Evolutionary conservation across 2,113 vertebrate genomes (phyloP).

Genomic region (Tetrax tetrax): DNA sequence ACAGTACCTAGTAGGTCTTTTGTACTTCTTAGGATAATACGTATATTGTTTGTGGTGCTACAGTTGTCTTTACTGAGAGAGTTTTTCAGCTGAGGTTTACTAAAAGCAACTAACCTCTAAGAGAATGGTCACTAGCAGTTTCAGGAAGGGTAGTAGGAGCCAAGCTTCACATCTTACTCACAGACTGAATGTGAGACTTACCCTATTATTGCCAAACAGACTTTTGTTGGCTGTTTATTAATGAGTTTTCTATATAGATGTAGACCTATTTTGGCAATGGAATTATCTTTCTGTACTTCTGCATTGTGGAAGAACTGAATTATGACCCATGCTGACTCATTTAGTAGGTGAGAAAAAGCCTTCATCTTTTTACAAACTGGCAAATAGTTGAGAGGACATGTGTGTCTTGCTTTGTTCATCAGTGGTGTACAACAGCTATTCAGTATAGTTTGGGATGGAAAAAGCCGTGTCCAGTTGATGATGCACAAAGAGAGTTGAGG

Average conservation of each 20-base stretch:
- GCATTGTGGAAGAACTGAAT: neutral
- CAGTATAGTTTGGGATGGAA: neutral
- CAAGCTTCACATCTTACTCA: neutral
- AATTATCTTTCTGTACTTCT: neutral
- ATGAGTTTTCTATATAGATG: neutral
- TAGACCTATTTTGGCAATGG: neutral
- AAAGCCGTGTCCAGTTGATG: neutral
- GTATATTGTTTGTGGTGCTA: neutral
- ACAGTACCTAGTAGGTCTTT: neutral
- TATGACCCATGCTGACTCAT: neutral
- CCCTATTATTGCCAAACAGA: neutral
- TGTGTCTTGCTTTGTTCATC: neutral
- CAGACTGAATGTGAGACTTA: neutral
- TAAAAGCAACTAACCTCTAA: neutral
- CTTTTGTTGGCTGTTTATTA: neutral
- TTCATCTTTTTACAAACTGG: neutral
- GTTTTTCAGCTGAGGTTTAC: neutral
- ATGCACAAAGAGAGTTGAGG: neutral
- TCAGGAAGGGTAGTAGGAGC: neutral
- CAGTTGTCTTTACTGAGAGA: neutral
- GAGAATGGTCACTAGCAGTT: neutral
- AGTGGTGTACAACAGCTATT: neutral
- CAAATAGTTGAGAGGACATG: neutral
- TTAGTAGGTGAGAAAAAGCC: neutral
- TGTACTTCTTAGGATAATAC: neutral